Evolutionary conservation across 2,797 vertebrate genomes (phyloP).

Genomic region (Syndactyla subalaris): DNA sequence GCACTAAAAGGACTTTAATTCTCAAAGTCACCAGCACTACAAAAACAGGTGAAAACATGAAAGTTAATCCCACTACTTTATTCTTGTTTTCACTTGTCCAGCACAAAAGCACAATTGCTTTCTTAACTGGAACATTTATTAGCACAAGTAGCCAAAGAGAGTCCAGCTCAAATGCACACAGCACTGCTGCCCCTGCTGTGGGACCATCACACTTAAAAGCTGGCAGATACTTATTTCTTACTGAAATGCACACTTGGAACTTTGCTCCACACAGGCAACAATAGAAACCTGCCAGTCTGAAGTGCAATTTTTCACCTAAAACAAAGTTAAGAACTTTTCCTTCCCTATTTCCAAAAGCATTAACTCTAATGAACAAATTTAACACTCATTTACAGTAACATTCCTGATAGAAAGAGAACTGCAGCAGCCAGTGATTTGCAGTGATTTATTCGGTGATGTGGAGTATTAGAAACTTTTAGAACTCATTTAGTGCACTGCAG

Average conservation of each 20-base stretch:
- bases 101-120: neutral
- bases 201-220: neutral
- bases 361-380: neutral
- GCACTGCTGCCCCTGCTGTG: accelerated
- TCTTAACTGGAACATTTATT: neutral
- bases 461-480: constrained; percentile 20
- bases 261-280: neutral
- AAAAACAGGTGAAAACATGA: neutral
- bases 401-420: neutral
- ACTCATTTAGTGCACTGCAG: neutral
- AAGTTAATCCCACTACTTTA: neutral
- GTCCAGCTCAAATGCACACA: neutral
- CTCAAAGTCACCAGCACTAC: neutral
- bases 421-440: neutral
- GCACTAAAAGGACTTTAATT: neutral
- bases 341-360: neutral
- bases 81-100: neutral
- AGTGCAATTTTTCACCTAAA: neutral
- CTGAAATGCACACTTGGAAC: neutral
- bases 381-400: neutral
- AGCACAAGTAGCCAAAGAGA: neutral
- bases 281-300: neutral
- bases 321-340: neutral
- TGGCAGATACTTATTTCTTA: neutral
- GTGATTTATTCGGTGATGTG: neutral